Conservation (phyloP, 2,797 vertebrate genomes). For the Aulostomus chinensis region DNA sequence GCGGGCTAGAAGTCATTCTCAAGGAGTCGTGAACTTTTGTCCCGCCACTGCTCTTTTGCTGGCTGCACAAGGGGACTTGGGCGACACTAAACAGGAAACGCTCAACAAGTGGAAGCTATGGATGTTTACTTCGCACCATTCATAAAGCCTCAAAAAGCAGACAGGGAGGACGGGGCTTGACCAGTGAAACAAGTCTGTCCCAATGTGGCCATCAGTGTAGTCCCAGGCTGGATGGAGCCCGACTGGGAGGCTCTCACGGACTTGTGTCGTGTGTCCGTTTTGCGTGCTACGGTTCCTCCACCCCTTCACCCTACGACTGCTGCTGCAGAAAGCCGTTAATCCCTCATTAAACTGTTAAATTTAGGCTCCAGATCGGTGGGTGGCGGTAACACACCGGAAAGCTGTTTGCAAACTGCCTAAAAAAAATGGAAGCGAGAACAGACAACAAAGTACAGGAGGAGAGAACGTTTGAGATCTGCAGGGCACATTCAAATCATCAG, state of each 20-base stretch:
- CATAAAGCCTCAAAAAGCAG: slow-evolving; percentile 62
- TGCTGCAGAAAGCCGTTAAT: too few relatives aligned
- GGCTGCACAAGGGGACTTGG: slow-evolving; percentile 71
- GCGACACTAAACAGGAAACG: slow-evolving; percentile 83
- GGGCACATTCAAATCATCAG: too few relatives aligned
- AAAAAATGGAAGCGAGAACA: too few relatives aligned
- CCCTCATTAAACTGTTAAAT: too few relatives aligned
- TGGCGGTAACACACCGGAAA: too few relatives aligned
- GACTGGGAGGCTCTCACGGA: slow-evolving; percentile 42
- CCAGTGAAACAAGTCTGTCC: slow-evolving; percentile 34
- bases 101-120: slow-evolving; percentile 78
- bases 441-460: too few relatives aligned
- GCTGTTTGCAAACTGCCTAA: too few relatives aligned
- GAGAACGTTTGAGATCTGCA: too few relatives aligned
- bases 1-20: slow-evolving; percentile 71
- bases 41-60: slow-evolving; percentile 68
- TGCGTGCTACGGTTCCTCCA: too few relatives aligned
- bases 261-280: too few relatives aligned
- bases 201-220: slow-evolving; percentile 25
- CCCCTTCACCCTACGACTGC: too few relatives aligned
- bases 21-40: slow-evolving; percentile 81
- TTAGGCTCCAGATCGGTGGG: too few relatives aligned
- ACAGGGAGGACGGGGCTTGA: slow-evolving; percentile 37
- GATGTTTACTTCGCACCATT: slow-evolving; percentile 79
- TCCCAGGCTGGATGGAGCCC: slow-evolving; percentile 38